Base-by-base conservation (phyloP, 2,113 vertebrate genomes). In the Myrmecobius fasciatus region DNA sequence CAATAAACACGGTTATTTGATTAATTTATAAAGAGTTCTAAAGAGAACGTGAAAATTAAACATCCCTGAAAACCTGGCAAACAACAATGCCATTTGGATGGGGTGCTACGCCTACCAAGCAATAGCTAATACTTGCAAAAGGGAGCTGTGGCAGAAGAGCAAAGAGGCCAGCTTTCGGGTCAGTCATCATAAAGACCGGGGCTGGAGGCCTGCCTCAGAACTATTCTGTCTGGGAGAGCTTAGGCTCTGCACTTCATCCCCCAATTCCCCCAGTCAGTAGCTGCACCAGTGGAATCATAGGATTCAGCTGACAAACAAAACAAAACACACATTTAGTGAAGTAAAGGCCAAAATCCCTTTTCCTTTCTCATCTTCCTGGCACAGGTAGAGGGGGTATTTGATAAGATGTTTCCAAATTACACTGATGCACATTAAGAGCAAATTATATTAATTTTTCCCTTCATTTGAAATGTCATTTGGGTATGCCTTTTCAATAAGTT, bases 301-400 rank as follows among this genome's bases (percentile, higher is more conserved):
- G 67, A 22, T 8, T 24, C 8, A 56, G 8, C n/a, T n/a, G 7
- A 83, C 67, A 43, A 83, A 83, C 17, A 75, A 56, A n/a, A 75
- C 56, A 60, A 31, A 60, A 60, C 26, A 93, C 93, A 96, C 89
- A 97, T 90, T 48, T 89, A 96, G 93, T 11, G 51, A 89, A 93
- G 89, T 92, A 95, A 96, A 95, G 96, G 96, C 89, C 93, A 97
- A 95, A 96, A 91, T 93, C 47, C 94, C 56, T 52, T n/a, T 95
- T 95, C 83, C 48, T 95, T 83, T 28, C 26, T 95, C n/a, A 90
- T 46, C 91, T 51, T 94, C 46, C 60, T 93, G 92, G 93, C 94
- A 92, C 94, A 83, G 91, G 51, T 92, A 83, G 20, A 83, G 91
- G 46, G 89, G 53, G 9, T 46, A 96, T 3, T 91, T 97, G 14